phyloP scores from a whole-genome alignment of 2,797 vertebrate genomes.

The Scarus forsteni region DNA sequence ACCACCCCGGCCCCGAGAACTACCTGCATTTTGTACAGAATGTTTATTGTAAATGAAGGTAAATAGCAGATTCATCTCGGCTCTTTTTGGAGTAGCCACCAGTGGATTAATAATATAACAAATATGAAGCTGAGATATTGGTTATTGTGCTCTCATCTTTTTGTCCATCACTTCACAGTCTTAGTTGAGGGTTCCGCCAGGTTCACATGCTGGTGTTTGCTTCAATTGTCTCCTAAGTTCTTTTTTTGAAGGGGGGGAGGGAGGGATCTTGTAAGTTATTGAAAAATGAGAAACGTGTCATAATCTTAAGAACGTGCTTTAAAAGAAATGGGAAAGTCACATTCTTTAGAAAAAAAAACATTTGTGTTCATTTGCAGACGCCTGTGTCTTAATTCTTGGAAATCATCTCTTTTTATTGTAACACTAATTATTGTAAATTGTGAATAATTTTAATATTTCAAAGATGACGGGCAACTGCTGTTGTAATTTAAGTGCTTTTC shows the following conservation, averaged over 20 bases:
- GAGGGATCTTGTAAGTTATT: constrained; percentile 79
- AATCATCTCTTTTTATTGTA: constrained; percentile 86
- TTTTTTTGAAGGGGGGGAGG: not conserved
- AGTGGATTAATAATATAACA: constrained; percentile 79
- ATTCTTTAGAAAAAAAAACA: constrained; percentile 70
- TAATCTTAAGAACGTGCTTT: constrained; percentile 83
- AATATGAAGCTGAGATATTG: constrained; percentile 83
- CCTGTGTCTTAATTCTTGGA: constrained; percentile 82
- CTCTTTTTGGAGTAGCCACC: constrained; percentile 73
- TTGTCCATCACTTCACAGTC: constrained; percentile 79
- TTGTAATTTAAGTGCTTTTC: constrained; percentile 93
- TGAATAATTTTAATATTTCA: constrained; percentile 93
- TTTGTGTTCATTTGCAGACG: constrained; percentile 91
- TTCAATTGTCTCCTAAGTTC: constrained; percentile 73
- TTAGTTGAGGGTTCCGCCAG: constrained; percentile 81
- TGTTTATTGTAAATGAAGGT: constrained; percentile 90
- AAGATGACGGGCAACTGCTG: constrained; percentile 85
- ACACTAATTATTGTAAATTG: constrained; percentile 96
- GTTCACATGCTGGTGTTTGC: constrained; percentile 71
- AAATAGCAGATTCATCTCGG: constrained; percentile 82
- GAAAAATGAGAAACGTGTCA: constrained; percentile 81
- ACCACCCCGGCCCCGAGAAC: constrained; percentile 79
- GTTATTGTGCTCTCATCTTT: constrained; percentile 86
- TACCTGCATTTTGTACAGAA: constrained; percentile 93
- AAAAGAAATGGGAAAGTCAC: constrained; percentile 76